These are phyloP conservation scores for Molossus alvarezi DNA, from an alignment of 2,797 vertebrate genomes.

Conservation along the genomic window DNA sequence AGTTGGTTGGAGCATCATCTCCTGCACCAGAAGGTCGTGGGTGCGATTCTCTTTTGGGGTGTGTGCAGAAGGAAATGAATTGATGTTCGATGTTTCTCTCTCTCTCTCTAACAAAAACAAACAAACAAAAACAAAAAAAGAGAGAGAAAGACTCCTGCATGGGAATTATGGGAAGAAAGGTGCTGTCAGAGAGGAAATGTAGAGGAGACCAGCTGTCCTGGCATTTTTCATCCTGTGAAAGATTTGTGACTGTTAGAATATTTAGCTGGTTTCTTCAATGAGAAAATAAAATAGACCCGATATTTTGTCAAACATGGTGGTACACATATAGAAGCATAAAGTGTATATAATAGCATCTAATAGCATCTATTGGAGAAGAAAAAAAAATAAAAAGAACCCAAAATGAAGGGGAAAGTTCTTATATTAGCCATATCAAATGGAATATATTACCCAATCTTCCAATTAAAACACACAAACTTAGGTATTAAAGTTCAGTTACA, in stretches of 20 bases:
- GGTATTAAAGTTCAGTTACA: slow-evolving; percentile 11
- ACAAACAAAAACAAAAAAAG: background rate
- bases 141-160: background rate
- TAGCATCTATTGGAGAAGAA: background rate
- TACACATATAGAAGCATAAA: background rate
- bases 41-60: background rate
- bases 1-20: background rate
- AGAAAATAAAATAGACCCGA: slow-evolving; percentile 52
- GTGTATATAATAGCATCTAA: background rate
- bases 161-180: slow-evolving; percentile 38
- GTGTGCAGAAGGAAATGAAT: background rate
- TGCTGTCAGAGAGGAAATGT: background rate
- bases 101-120: background rate
- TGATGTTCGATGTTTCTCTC: background rate
- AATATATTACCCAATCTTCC: background rate
- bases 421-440: background rate
- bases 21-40: background rate
- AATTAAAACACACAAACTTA: slow-evolving; percentile 13
- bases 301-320: slow-evolving; percentile 22
- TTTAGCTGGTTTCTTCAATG: background rate
- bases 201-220: background rate
- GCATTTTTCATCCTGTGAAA: background rate
- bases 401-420: slow-evolving; percentile 10
- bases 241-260: background rate
- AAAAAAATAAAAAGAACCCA: background rate